These are phyloP conservation scores for Python bivittatus DNA, from an alignment of 2,113 vertebrate species.

Conservation along the genomic window DNA sequence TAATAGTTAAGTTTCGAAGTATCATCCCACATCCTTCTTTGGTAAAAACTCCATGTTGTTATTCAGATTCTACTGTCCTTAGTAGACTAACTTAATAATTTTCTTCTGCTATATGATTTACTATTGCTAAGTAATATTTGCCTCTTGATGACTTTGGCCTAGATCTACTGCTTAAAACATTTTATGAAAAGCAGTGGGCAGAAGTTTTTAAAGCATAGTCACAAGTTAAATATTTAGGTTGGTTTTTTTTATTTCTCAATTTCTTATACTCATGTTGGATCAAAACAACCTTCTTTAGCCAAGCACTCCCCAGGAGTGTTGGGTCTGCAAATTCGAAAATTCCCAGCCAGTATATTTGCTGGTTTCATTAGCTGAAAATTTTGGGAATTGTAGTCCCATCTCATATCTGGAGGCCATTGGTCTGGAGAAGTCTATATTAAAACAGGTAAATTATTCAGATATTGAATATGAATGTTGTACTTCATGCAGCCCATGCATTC, in stretches of 20 bases:
- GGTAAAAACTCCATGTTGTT: not conserved
- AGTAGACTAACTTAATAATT: slow-evolving; percentile 39
- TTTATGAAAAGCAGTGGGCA: slow-evolving; percentile 58
- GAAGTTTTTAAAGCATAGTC: slow-evolving; percentile 43
- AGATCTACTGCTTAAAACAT: slow-evolving; percentile 50
- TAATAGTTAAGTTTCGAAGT: slow-evolving; percentile 4
- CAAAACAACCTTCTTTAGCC: not conserved
- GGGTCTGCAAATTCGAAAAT: not conserved
- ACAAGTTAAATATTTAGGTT: slow-evolving; percentile 52
- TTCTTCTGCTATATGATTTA: slow-evolving; percentile 56
- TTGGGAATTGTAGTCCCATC: not conserved
- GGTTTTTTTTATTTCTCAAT: slow-evolving; percentile 53
- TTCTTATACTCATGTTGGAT: slow-evolving; percentile 48
- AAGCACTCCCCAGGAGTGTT: not conserved
- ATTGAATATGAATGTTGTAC: slow-evolving; percentile 22
- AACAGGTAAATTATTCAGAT: not conserved
- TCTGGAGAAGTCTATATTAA: not conserved
- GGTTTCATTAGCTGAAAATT: not conserved
- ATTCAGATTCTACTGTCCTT: not conserved
- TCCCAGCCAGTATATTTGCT: not conserved
- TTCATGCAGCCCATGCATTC: not conserved
- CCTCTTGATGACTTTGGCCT: slow-evolving; percentile 43
- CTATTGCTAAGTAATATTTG: slow-evolving; percentile 57
- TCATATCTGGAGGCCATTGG: not conserved
- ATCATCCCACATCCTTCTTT: not conserved